Evolutionary conservation across 2,797 vertebrate genomes (phyloP).

Genomic region (Lepus townsendii): DNA sequence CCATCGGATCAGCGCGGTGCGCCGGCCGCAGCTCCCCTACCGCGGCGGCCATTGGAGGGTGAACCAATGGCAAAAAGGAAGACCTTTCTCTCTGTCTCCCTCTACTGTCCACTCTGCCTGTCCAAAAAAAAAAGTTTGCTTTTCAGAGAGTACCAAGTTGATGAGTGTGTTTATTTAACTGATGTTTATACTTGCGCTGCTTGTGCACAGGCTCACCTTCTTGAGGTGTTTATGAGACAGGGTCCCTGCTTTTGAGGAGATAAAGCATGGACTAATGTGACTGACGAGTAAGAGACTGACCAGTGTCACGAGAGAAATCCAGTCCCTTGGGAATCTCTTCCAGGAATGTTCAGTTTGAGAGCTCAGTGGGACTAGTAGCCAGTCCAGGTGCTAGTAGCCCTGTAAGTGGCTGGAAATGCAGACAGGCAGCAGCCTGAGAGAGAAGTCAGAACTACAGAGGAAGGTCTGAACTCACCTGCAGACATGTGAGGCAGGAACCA

Average conservation of each 20-base stretch:
- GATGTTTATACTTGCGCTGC: background rate
- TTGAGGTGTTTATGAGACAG: background rate
- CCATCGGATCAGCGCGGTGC: no score
- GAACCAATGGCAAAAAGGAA: no score
- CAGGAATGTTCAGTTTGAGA: background rate
- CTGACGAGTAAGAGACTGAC: background rate
- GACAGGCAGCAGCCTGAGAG: background rate
- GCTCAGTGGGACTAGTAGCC: background rate
- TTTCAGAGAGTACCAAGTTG: background rate
- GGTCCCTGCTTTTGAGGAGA: background rate
- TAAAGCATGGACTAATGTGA: background rate
- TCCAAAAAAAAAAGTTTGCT: background rate
- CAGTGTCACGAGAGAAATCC: background rate
- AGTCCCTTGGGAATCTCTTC: background rate
- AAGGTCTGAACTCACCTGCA: background rate
- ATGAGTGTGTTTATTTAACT: background rate
- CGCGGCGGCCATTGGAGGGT: no score
- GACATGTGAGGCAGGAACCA: background rate
- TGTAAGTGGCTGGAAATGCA: background rate
- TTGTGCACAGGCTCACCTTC: background rate
- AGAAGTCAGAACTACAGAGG: background rate
- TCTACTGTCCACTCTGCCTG: no score
- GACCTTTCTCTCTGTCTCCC: no score
- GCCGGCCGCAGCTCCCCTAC: no score
- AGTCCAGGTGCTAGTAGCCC: background rate